Evolutionary conservation across 2,888 invertebrate genomes (phyloP).

Genomic region (Lasioglossum oenotherae): DNA sequence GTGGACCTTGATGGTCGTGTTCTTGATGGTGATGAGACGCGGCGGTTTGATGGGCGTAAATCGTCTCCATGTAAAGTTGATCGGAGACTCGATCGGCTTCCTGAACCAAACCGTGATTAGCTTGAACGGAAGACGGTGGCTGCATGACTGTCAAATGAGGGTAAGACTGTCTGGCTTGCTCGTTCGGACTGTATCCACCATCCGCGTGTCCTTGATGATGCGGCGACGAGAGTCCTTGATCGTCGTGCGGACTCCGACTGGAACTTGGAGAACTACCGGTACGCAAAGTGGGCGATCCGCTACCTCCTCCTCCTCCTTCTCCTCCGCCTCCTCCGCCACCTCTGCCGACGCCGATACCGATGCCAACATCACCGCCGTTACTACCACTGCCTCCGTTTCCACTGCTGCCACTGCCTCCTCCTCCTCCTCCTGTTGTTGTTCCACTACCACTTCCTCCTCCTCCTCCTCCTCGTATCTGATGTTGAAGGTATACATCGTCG

Average conservation of each 20-base stretch:
- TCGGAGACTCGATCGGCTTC: slow-evolving; percentile 76
- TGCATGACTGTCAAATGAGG: slow-evolving; percentile 83
- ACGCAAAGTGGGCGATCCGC: slow-evolving; percentile 74
- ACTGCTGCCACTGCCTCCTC: slow-evolving; percentile 40
- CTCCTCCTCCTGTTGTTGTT: slow-evolving; percentile 42
- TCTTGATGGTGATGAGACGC: slow-evolving; percentile 77
- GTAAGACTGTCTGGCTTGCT: slow-evolving; percentile 78
- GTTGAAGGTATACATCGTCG: slow-evolving; percentile 78
- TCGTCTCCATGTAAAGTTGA: slow-evolving; percentile 79
- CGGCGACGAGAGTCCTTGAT: slow-evolving; percentile 74
- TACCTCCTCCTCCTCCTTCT: slow-evolving; percentile 60
- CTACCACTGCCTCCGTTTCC: slow-evolving; percentile 5
- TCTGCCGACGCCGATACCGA: slow-evolving; percentile 54
- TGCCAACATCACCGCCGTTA: slow-evolving; percentile 52
- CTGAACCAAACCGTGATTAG: slow-evolving; percentile 70
- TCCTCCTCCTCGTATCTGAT: slow-evolving; percentile 72
- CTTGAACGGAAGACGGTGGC: slow-evolving; percentile 74
- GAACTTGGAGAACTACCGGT: slow-evolving; percentile 81
- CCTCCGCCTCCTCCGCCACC: slow-evolving; percentile 60
- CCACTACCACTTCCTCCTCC: slow-evolving; percentile 59
- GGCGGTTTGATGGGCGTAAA: slow-evolving; percentile 76
- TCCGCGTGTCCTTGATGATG: slow-evolving; percentile 73
- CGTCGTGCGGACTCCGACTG: slow-evolving; percentile 80
- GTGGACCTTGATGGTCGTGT: slow-evolving; percentile 76
- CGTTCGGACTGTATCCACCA: slow-evolving; percentile 77